Base-by-base conservation (phyloP, 2,113 vertebrate species). In the Osmerus mordax region DNA sequence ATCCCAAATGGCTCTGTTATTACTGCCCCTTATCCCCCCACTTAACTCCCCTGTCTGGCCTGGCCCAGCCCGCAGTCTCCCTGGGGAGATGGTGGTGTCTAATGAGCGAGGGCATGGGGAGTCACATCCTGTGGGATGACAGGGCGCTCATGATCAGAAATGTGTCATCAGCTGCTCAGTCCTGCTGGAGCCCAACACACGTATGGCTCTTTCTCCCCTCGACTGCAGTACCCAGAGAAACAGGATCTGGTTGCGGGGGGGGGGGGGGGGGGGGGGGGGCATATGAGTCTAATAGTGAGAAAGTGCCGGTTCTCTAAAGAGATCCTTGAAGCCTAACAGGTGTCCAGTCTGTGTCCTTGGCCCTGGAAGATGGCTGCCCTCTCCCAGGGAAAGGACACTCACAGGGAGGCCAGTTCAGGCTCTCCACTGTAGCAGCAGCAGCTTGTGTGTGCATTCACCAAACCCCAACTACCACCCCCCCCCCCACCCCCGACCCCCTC, bases 71-170 rank as follows among this genome's bases (percentile, higher is more conserved):
- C 82, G 86, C 83, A 80, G 85, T 78, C 83, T 84, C 86, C 84
- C 71, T 68, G 80, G 81, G 81, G 78, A 72, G 83, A 78, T 75
- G 69, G 13, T 62, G 74, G 77, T 71, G 58, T 84, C 77, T 90
- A 89, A 90, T 90, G 85, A 90, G 84, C 84, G 86, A 84, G 82
- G 28, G 79, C 29, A 83, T 79, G 86, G 62, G 32, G 83, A 87
- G 82, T 89, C 84, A 90, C 89, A 89, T 92, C 88, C 89, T 91
- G 89, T 90, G 85, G 87, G 88, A 70, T 72, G 74, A 73, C 69
- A 80, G 21, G 52, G 3, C 25, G 78, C 76, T 79, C 80, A 72
- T 78, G 75, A 86, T 87, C 81, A 87, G 76, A 83, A 85, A 87
- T 85, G 84, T 86, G 80, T 92, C 90, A 87, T 89, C 81, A 69